Evolutionary conservation across 2,797 vertebrate species (phyloP).

Genomic region (Chelonia mydas): DNA sequence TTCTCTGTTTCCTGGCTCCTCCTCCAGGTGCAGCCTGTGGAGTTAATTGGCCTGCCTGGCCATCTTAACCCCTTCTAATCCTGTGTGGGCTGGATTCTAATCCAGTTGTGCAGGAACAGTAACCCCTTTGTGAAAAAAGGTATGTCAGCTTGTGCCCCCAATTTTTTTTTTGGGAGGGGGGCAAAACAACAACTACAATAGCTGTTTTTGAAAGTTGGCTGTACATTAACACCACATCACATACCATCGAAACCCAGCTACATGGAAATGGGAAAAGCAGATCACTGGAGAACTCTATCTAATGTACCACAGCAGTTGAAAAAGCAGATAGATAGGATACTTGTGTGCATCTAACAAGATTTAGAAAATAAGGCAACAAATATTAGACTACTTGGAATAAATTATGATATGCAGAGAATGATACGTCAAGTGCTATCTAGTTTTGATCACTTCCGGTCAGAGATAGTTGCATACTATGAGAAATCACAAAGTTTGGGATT

Average conservation of each 20-base stretch:
- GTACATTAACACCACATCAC: background rate
- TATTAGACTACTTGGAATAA: background rate
- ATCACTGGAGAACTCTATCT: background rate
- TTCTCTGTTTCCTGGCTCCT: no score
- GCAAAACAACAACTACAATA: background rate
- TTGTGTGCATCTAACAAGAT: background rate
- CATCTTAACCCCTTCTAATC: no score
- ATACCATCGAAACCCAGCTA: background rate
- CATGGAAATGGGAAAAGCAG: rapidly evolving
- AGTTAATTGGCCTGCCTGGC: no score
- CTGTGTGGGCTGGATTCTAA: no score
- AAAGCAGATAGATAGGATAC: background rate
- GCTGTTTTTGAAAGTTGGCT: background rate
- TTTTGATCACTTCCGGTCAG: background rate
- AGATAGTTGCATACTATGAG: background rate
- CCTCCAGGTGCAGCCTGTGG: no score
- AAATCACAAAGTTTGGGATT: background rate
- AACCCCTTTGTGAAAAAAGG: no score
- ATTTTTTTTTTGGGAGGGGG: background rate
- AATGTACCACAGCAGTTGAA: background rate
- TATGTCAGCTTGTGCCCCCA: background rate
- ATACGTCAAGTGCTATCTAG: background rate
- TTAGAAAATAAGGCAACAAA: background rate
- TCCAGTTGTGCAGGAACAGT: no score
- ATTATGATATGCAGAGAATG: background rate